Evolutionary conservation across 1,140 invertebrate genomes (phyloP).

Genomic region (Papilio polytes): DNA sequence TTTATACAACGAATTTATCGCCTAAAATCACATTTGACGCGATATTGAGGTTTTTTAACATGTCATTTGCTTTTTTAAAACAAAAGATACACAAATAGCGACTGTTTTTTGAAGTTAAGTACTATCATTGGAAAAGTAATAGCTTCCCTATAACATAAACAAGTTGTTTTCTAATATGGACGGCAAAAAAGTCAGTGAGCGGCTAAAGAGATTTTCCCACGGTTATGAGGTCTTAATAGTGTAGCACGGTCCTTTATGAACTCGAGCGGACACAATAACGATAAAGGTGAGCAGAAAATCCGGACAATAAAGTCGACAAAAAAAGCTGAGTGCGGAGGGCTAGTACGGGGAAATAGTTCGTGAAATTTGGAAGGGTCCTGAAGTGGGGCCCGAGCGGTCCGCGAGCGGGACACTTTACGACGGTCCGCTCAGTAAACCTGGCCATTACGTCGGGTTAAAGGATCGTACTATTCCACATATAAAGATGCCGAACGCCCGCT

Average conservation of each 20-base stretch:
- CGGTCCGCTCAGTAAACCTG: conserved; percentile 80
- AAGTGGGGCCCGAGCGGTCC: conserved; percentile 47
- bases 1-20: conserved; percentile 75
- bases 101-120: neutral
- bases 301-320: conserved; percentile 82
- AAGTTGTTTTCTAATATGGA: conserved; percentile 10
- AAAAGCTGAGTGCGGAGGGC: conserved; percentile 74
- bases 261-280: conserved; percentile 81
- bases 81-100: neutral
- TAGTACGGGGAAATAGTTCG: conserved; percentile 82
- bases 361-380: conserved; percentile 80
- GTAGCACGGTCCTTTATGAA: conserved; percentile 77
- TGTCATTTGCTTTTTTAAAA: neutral
- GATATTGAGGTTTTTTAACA: conserved; percentile 29
- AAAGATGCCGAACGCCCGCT: conserved; percentile 78
- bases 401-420: conserved; percentile 77
- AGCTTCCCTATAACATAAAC: conserved; percentile 10
- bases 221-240: conserved; percentile 82
- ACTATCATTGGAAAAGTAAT: conserved; percentile 1
- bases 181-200: conserved; percentile 33
- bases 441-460: conserved; percentile 82
- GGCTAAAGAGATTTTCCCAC: conserved; percentile 73
- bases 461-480: conserved; percentile 78
- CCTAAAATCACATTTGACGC: conserved; percentile 42
- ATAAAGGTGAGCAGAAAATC: conserved; percentile 83